Percentiles rank a stretch among this genome's conserved stretches.
These are phyloP conservation scores for Calidris pygmaea DNA, from an alignment of 2,113 vertebrate genomes.

Conservation along the genomic window DNA sequence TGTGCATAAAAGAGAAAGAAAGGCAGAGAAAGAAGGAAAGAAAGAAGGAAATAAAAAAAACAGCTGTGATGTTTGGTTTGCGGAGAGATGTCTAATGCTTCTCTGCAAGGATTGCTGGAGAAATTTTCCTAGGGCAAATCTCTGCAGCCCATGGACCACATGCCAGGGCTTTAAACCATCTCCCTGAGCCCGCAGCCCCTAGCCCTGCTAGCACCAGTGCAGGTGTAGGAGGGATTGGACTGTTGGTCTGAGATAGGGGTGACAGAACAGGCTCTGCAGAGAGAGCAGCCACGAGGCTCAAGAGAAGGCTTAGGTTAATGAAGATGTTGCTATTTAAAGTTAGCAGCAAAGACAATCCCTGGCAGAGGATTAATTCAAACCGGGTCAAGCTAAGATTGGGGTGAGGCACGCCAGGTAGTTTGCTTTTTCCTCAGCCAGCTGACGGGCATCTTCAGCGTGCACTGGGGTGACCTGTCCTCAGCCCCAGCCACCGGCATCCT, in stretches of 20 bases:
- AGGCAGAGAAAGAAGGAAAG: not conserved
- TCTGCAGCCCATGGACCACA: not conserved
- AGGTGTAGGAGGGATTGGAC: not conserved
- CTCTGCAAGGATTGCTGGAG: not conserved
- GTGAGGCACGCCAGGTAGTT: not conserved
- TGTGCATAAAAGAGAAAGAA: not conserved
- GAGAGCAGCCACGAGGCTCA: not conserved
- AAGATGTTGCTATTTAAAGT: conserved; percentile 47
- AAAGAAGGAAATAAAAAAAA: not conserved
- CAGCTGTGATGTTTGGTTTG: not conserved
- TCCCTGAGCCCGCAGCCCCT: not conserved
- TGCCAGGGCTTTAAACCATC: not conserved
- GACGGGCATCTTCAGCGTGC: not conserved
- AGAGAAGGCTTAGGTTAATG: conserved; percentile 23
- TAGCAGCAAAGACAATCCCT: not conserved
- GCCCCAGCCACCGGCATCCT: fast-evolving
- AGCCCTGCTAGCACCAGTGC: not conserved
- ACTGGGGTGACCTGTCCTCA: not conserved
- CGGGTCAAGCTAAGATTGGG: conserved; percentile 15
- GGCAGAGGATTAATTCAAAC: conserved; percentile 20
- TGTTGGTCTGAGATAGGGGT: not conserved
- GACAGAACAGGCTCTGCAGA: not conserved
- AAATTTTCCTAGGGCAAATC: not conserved
- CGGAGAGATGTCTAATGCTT: not conserved
- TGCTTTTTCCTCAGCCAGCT: not conserved